These are phyloP conservation scores for Pitta sordida DNA, from an alignment of 2,113 vertebrate genomes.

Conservation along the genomic window DNA sequence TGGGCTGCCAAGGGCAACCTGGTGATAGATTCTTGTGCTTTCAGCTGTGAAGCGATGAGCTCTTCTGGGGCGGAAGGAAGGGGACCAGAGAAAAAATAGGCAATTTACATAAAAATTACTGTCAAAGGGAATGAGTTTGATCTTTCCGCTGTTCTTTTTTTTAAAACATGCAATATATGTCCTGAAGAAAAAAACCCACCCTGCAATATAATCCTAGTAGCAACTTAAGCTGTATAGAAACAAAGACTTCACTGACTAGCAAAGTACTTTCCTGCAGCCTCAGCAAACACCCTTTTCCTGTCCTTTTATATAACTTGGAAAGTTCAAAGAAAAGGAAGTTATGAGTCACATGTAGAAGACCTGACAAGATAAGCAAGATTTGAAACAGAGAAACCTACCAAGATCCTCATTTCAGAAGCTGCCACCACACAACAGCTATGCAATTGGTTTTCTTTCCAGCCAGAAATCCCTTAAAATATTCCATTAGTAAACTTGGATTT, in stretches of 20 bases:
- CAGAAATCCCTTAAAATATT: neutral
- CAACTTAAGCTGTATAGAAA: neutral
- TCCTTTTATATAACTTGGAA: neutral
- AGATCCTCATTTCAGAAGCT: neutral
- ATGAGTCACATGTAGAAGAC: neutral
- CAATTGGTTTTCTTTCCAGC: fast-evolving
- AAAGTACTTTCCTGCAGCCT: neutral
- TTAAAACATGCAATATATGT: fast-evolving
- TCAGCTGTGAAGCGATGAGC: neutral
- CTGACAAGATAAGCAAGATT: neutral
- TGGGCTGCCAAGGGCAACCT: neutral
- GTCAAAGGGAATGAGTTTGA: neutral
- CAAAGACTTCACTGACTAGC: neutral
- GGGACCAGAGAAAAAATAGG: neutral
- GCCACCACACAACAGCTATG: neutral
- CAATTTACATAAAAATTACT: conserved; percentile 10
- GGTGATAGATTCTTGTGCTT: neutral
- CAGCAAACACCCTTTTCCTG: neutral
- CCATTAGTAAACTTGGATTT: neutral
- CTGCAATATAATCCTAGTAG: neutral
- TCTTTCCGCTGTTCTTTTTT: neutral
- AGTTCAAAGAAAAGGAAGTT: neutral
- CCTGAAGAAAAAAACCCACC: neutral
- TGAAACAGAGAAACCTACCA: neutral
- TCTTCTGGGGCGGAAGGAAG: neutral